Base-by-base conservation (phyloP, 2,888 invertebrate genomes). In the Aproaerema taeniolella region DNA sequence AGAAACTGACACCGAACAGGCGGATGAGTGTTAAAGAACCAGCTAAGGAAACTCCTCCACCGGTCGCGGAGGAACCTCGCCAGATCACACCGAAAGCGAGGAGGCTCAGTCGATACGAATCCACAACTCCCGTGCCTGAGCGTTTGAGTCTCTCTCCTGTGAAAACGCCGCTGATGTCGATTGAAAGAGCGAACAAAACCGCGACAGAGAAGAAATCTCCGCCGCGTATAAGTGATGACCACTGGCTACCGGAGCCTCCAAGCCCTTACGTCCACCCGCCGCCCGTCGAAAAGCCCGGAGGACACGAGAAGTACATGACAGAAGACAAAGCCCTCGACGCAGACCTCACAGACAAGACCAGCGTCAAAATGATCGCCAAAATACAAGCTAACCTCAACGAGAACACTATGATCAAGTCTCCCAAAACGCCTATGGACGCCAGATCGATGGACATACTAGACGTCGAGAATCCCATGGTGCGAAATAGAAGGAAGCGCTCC, bases 371-470 rank as follows among this genome's bases (percentile, higher is more conserved):
- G 78, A 82, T 86, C 35, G 85, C 85, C 14, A 86, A 83, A 55
- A 85, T 85, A 49, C 85, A 86, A 58, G 85, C 86, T 8, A 85
- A 74, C 49, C 61, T 86, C 1, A 85, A 83, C 50, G 86, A 86
- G 61, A 85, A 85, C 42, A 85, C 82, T 1, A 81, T 87, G 81
- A 85, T 87, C 28, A 87, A 86, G 54, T 87, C 87, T 30, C 87
- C 87, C 2, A 82, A 79, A 49, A 85, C 86, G 3, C 86, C 86
- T 6, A 77, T 83, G 78, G 86, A 86, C 51, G 85, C 85, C n/a
- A 69, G 82, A 46, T 79, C 78, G 6, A 61, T 76, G 46, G 81
- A 85, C 29, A 52, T 69, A 5, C 69, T 79, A 31, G 82, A 82
- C 39, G 61, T 65, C 11, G 85, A 85, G 7, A 70, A 67, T 41